Conservation (phyloP, 2,113 vertebrate genomes). For the Sinocyclocheilus maitianheensis region DNA sequence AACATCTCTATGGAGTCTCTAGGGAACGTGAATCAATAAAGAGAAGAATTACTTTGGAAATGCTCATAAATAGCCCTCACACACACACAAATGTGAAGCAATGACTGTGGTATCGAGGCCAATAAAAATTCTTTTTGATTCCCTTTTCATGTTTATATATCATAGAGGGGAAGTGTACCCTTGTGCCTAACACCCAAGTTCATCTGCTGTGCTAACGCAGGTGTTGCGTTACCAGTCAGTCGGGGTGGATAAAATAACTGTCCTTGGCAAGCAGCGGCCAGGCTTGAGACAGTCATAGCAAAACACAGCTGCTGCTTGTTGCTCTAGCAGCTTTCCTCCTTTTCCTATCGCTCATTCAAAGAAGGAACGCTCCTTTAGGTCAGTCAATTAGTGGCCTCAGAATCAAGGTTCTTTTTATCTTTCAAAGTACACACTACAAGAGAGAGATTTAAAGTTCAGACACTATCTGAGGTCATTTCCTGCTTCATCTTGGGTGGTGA, state of each 20-base stretch:
- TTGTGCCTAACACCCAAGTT: conserved; percentile 20
- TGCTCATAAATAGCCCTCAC: not conserved
- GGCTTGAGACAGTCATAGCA: conserved; percentile 69
- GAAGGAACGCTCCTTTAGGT: conserved; percentile 72
- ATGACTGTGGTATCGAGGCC: not conserved
- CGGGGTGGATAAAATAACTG: conserved; percentile 69
- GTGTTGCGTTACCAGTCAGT: conserved; percentile 61
- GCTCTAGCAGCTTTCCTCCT: conserved; percentile 59
- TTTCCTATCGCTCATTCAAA: conserved; percentile 62
- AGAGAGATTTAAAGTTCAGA: conserved; percentile 80
- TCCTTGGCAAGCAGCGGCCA: conserved; percentile 72
- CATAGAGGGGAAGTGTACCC: conserved; percentile 47
- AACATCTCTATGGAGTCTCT: not conserved
- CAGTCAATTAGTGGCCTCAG: conserved; percentile 86
- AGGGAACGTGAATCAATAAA: conserved; percentile 29
- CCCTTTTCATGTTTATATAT: conserved; percentile 37
- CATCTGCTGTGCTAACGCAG: conserved; percentile 35
- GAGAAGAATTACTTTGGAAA: conserved; percentile 21
- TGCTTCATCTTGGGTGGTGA: conserved; percentile 72
- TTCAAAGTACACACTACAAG: conserved; percentile 71
- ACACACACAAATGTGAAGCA: not conserved
- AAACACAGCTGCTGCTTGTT: conserved; percentile 84
- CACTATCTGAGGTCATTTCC: conserved; percentile 86
- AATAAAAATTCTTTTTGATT: conserved; percentile 11
- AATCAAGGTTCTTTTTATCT: conserved; percentile 83